Conservation (phyloP, 2,888 invertebrate genomes). For the Trisateles emortualis region DNA sequence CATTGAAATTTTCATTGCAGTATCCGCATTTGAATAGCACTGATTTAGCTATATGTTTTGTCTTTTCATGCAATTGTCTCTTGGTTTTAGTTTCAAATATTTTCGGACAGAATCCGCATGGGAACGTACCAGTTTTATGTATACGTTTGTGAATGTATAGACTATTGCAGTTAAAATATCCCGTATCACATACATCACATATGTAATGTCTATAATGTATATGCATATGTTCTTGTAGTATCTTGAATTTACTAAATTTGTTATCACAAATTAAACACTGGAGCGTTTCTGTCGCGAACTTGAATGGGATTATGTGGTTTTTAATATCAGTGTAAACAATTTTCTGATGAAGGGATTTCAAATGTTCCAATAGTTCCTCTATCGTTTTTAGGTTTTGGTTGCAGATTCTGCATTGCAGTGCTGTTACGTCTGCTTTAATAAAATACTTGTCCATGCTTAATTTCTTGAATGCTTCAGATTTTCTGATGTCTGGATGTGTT, state of each 20-base stretch:
- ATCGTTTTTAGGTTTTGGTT: conserved; percentile 30
- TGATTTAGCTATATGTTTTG: not conserved
- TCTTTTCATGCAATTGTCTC: not conserved
- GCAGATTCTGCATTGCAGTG: conserved; percentile 56
- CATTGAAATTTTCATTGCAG: conserved; percentile 64
- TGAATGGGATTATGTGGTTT: conserved; percentile 61
- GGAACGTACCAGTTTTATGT: conserved; percentile 58
- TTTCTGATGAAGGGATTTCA: conserved; percentile 51
- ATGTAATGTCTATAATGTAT: conserved; percentile 49
- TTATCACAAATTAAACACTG: conserved; percentile 48
- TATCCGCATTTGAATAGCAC: conserved; percentile 54
- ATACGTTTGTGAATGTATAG: conserved; percentile 54
- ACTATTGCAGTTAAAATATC: conserved; percentile 46
- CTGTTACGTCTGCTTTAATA: conserved; percentile 62
- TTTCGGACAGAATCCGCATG: conserved; percentile 63
- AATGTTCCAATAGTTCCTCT: conserved; percentile 53
- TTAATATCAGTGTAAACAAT: conserved; percentile 51
- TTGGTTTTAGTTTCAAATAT: conserved; percentile 60
- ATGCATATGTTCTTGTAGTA: conserved; percentile 62
- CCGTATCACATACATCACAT: conserved; percentile 43
- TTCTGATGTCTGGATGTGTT: conserved; percentile 46
- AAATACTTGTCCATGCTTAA: conserved; percentile 12
- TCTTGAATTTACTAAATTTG: conserved; percentile 56
- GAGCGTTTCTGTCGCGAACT: conserved; percentile 42
- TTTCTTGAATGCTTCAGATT: not conserved